Conservation (phyloP, 2,888 invertebrate genomes). For the Hemaris fuciformis region DNA sequence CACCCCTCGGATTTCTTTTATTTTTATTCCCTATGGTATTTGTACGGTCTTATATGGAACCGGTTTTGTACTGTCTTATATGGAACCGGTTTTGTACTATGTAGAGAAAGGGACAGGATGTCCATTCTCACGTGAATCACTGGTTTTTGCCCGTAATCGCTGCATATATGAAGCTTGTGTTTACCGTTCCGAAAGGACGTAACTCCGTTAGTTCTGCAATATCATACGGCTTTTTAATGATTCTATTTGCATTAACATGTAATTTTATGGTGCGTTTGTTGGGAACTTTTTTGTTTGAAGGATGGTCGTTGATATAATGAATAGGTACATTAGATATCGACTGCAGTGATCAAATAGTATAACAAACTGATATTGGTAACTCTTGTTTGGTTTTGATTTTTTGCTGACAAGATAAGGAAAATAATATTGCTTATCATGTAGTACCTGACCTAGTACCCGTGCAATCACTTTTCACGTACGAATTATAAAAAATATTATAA, state of each 20-base stretch:
- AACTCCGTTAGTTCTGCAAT: not conserved
- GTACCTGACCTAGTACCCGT: too few species aligned
- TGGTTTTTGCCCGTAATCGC: slow-evolving; percentile 43
- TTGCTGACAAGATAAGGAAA: too few species aligned
- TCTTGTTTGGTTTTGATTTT: too few species aligned
- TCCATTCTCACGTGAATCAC: slow-evolving; percentile 63
- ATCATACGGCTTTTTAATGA: not conserved
- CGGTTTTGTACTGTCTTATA: slow-evolving; percentile 39
- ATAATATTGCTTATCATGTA: too few species aligned
- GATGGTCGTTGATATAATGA: not conserved
- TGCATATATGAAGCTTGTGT: not conserved
- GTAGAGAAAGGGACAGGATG: slow-evolving; percentile 51
- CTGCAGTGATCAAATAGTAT: not conserved
- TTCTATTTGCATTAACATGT: not conserved
- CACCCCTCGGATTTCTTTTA: not conserved
- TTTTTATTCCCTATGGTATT: not conserved
- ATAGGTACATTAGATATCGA: not conserved
- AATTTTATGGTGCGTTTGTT: not conserved
- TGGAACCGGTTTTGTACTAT: slow-evolving; percentile 39
- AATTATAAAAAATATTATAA: too few species aligned
- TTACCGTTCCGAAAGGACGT: not conserved
- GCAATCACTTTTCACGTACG: too few species aligned
- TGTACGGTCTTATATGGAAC: slow-evolving; percentile 23
- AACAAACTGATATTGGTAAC: too few species aligned
- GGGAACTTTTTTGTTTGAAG: not conserved